Evolutionary conservation across 2,113 vertebrate species (phyloP).

Genomic region (Galbula dea): DNA sequence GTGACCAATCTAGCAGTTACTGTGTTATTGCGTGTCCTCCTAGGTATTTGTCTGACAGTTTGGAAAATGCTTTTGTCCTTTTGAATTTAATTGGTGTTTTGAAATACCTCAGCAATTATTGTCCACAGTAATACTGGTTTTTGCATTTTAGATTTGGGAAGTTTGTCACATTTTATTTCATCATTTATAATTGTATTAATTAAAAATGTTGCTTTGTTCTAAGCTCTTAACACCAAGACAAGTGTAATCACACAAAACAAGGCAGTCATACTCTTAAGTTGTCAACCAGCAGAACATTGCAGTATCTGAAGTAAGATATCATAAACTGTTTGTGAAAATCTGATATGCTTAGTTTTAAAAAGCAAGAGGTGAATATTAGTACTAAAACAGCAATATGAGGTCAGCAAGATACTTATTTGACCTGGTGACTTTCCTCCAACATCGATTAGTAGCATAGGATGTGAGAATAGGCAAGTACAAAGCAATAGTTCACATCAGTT

Average conservation of each 20-base stretch:
- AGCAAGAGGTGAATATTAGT: not conserved
- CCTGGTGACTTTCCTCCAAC: not conserved
- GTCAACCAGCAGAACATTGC: not conserved
- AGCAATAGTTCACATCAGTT: not conserved
- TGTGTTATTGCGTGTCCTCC: not conserved
- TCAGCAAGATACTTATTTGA: not conserved
- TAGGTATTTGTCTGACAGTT: not conserved
- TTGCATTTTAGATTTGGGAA: not conserved
- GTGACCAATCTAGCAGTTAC: not conserved
- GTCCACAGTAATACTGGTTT: not conserved
- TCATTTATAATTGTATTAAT: not conserved
- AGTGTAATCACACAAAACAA: not conserved
- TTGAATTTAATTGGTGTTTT: not conserved
- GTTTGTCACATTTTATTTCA: not conserved
- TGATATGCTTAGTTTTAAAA: not conserved
- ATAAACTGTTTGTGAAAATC: not conserved
- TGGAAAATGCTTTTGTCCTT: not conserved
- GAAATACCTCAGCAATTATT: not conserved
- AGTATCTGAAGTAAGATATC: not conserved
- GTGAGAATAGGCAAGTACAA: not conserved
- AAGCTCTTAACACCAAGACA: not conserved
- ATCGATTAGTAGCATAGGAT: not conserved
- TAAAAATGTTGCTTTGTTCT: not conserved
- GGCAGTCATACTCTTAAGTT: not conserved
- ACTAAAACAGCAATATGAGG: not conserved